phyloP scores from a whole-genome alignment of 2,888 invertebrate genomes.

The Seira musarum region DNA sequence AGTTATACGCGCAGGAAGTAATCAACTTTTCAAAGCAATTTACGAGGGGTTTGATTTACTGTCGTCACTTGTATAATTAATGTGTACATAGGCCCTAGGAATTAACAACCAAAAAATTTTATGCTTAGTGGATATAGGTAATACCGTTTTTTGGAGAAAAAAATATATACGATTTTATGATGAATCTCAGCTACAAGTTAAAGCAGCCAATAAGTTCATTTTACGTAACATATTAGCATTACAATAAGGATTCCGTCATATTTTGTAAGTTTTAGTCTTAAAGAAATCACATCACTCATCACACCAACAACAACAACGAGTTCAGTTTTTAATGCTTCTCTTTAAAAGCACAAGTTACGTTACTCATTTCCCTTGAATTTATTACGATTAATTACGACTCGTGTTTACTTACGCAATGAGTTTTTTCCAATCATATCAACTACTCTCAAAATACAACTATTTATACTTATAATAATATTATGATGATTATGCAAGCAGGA shows the following conservation, averaged over 20 bases:
- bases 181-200: slow-evolving; percentile 47
- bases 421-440: neutral
- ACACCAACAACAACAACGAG: neutral
- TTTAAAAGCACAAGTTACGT: neutral
- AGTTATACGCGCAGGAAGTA: neutral
- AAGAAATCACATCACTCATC: neutral
- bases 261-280: slow-evolving; percentile 5
- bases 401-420: neutral
- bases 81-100: slow-evolving; percentile 24
- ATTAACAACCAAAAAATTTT: neutral
- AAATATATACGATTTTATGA: slow-evolving; percentile 32
- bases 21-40: neutral
- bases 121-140: slow-evolving; percentile 1
- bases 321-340: neutral
- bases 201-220: slow-evolving; percentile 36
- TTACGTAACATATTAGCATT: slow-evolving; percentile 12
- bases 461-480: neutral
- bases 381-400: too few species aligned
- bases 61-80: slow-evolving; percentile 26
- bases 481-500: slow-evolving; percentile 12
- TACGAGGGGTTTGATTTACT: neutral
- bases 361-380: too few species aligned
- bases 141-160: neutral
- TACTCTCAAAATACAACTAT: slow-evolving; percentile 16
- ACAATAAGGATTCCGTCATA: neutral